Base-by-base conservation (phyloP, 2,888 invertebrate species). In the Nemapogon koenigi region DNA sequence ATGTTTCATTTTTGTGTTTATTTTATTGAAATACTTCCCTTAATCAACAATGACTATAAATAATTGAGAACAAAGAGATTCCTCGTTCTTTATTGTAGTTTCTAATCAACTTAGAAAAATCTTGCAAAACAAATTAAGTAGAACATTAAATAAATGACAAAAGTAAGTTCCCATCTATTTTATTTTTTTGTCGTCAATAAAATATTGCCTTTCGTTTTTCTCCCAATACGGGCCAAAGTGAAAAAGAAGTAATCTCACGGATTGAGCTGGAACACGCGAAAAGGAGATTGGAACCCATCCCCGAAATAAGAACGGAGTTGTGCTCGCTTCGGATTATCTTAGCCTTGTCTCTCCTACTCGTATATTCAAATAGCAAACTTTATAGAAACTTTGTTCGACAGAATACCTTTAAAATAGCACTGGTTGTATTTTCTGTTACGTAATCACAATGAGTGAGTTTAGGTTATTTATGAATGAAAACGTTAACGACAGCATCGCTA, bases 191-290 rank as follows among this genome's bases (percentile, higher is more conserved):
- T 52, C 53, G 59, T 62, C 62, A 56, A 59, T 60, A 53, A 58
- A 33, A 33, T 33, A 61, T 52, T 59, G 53, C 53, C 53, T 62
- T 59, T 56, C 53, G 50, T 53, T 57, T 57, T 62, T 59, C 58
- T 59, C 63, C 62, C 55, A 59, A 59, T 59, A 62, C 52, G 54
- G 55, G 54, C 47, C 49, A 45, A 48, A 52, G 50, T 52, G 59
- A 55, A 57, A 41, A 55, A 56, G 62, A 66, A 56, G 62, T 62
- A 62, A 68, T 65, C 60, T 62, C 49, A 47, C 43, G 58, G 59
- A 66, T 63, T 62, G 61, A 52, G 54, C 47, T 53, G 50, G 55
- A 61, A 63, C 66, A 66, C 62, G 66, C 64, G 61, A 66, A 54
- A 58, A 57, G 62, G 55, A 64, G 63, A 67, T 67, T 63, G 63